Evolutionary conservation across 2,888 invertebrate species (phyloP).

Genomic region (Villa cingulata): DNA sequence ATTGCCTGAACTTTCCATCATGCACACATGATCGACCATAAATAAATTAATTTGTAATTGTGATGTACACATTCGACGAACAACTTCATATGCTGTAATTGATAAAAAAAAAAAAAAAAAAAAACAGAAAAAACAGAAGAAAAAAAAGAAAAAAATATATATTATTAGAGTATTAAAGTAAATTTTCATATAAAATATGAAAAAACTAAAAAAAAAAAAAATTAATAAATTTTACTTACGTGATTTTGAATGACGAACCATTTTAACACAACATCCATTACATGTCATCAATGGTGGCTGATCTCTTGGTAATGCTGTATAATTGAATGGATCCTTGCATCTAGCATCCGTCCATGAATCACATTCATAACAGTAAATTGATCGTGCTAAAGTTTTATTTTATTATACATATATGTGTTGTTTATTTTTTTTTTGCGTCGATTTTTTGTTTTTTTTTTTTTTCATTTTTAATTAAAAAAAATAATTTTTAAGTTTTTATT

Average conservation of each 20-base stretch:
- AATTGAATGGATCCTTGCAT: conserved; percentile 88
- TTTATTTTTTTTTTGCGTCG: conserved; percentile 17
- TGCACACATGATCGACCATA: conserved; percentile 97
- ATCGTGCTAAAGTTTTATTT: conserved; percentile 48
- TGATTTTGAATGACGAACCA: conserved; percentile 82
- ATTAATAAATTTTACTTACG: no score
- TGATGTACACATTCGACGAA: conserved; percentile 82
- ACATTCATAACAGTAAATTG: conserved; percentile 88
- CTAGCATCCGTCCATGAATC: conserved; percentile 82
- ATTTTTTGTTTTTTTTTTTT: conserved; percentile 13
- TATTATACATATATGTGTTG: conserved; percentile 14
- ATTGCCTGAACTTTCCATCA: conserved; percentile 96
- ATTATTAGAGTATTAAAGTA: no score
- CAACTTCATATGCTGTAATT: conserved; percentile 74
- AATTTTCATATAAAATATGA: no score
- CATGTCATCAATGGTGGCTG: conserved; percentile 81
- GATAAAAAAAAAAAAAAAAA: background rate
- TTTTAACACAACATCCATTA: conserved; percentile 89
- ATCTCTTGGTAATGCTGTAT: conserved; percentile 73
- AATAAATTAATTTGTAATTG: conserved; percentile 90
- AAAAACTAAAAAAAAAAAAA: no score
- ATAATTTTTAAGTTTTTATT: no score
- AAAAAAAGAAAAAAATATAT: no score
- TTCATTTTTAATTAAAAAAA: background rate
- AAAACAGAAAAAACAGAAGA: background rate